A percentile compares a stretch with the other conserved stretches of the same genome.
Evolutionary conservation across 2,113 vertebrate genomes (phyloP).

Genomic region (Silurus meridionalis): DNA sequence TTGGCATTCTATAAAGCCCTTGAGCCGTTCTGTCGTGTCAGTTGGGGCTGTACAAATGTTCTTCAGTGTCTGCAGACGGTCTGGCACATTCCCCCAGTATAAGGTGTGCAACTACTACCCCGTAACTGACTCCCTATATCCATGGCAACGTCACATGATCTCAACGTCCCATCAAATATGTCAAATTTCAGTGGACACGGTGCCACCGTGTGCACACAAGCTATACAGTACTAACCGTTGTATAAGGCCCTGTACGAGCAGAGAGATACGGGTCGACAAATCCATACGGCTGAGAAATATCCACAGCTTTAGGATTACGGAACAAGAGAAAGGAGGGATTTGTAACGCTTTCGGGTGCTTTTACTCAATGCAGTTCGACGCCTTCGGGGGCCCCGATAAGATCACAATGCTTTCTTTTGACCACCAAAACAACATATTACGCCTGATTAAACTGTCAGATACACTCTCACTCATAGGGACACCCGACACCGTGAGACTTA

Average conservation of each 20-base stretch:
- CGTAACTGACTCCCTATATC: slow-evolving; percentile 53
- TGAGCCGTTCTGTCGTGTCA: not conserved
- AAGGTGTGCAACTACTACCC: slow-evolving; percentile 43
- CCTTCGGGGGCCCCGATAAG: not conserved
- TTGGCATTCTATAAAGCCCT: slow-evolving; percentile 75
- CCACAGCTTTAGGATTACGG: not conserved
- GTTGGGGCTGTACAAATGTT: slow-evolving; percentile 23
- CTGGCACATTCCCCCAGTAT: slow-evolving; percentile 29
- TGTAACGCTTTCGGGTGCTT: not conserved
- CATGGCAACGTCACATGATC: slow-evolving; percentile 56
- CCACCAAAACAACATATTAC: slow-evolving; percentile 32
- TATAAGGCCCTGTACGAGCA: not conserved
- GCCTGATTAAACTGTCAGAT: slow-evolving; percentile 47
- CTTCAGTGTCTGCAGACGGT: slow-evolving; percentile 12
- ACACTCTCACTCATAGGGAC: slow-evolving; percentile 67
- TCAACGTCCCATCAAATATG: slow-evolving; percentile 36
- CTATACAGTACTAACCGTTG: not conserved
- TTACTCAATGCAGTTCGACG: not conserved
- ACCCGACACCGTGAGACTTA: slow-evolving; percentile 60
- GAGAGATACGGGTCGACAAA: not conserved
- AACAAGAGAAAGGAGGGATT: not conserved
- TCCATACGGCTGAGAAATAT: not conserved
- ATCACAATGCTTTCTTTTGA: slow-evolving; percentile 30
- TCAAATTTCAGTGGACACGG: slow-evolving; percentile 17
- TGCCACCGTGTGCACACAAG: not conserved